Conservation (phyloP, 92 coral and sea anemone species). For the Palythoa caribaeorum region DNA sequence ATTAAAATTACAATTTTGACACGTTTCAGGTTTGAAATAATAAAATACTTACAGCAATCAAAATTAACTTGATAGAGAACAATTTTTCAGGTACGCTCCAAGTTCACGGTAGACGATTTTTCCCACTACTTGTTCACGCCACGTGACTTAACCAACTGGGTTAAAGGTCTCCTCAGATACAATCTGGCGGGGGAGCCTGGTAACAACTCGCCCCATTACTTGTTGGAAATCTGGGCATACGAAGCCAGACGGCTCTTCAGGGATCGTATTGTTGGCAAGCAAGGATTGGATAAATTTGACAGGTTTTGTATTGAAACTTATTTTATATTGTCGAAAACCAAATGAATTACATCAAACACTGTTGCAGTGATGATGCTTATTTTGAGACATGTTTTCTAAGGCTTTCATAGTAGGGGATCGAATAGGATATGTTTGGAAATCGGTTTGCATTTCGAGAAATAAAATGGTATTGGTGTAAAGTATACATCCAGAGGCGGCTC, state of each 20-base stretch:
- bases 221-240: conserved; percentile 94
- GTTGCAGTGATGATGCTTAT: background rate
- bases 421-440: too few species aligned
- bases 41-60: background rate
- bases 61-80: background rate
- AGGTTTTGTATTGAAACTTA: conserved; percentile 56
- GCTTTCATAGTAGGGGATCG: too few species aligned
- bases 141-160: conserved; percentile 99
- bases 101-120: conserved; percentile 96
- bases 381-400: background rate
- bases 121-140: conserved; percentile 99
- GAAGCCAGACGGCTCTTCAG: conserved; percentile 93
- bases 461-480: too few species aligned
- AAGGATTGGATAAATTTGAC: conserved; percentile 92
- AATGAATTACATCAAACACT: background rate
- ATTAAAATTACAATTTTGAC: too few species aligned
- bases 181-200: conserved; percentile 83
- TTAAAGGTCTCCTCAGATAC: conserved; percentile 90
- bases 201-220: conserved; percentile 89
- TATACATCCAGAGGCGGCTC: too few species aligned
- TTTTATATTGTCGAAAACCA: background rate
- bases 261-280: conserved; percentile 96
- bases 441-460: too few species aligned
- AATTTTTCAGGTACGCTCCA: conserved; percentile 82
- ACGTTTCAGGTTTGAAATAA: too few species aligned